Base-by-base conservation (phyloP, 2,113 vertebrate genomes). In the Andinoacara biseriatus region DNA sequence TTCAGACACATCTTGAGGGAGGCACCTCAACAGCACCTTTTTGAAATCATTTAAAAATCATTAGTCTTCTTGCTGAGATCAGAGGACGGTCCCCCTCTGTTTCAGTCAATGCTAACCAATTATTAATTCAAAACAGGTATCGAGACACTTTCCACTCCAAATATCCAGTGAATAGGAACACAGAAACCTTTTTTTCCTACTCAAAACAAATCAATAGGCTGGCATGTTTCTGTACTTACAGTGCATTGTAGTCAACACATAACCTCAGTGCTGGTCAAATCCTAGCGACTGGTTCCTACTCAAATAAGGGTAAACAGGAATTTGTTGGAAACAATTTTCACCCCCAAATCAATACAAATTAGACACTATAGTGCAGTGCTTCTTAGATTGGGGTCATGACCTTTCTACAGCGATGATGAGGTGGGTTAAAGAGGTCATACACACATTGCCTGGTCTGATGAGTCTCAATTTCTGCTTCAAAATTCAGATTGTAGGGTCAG, bases 81-180 rank as follows among this genome's bases (percentile, higher is more conserved):
- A 88, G 56, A 88, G 33, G 84, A 81, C 76, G 35, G 18, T 75
- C 58, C 54, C 38, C 33, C 3, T 7, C 75, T 56, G 26, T 13
- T 20, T 24, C 76, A 58, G 87, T 93, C 86, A 29, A 90, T 90
- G 46, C 18, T 49, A 54, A 86, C 86, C 72, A 84, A 91, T 82
- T 86, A 89, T 92, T 49, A 84, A 91, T 80, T 6, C 67, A 57
- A 82, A 57, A 80, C 74, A 40, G 77, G 80, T 58, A 76, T 72
- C 60, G 59, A 31, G 81, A 52, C 17, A 7, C 17, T 52, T 52
- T 18, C 15, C 15, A 52, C 49, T 7, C 18, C 46, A 72, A 72
- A 54, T 72, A 72, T 54, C 52, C 31, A 54, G 26, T 31, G 46
- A 72, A 18, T 52, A 43, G 46, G 67, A 54, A 18, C 29, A 26